Base-by-base conservation (phyloP, 2,888 invertebrate species). In the Thelaira solivaga region DNA sequence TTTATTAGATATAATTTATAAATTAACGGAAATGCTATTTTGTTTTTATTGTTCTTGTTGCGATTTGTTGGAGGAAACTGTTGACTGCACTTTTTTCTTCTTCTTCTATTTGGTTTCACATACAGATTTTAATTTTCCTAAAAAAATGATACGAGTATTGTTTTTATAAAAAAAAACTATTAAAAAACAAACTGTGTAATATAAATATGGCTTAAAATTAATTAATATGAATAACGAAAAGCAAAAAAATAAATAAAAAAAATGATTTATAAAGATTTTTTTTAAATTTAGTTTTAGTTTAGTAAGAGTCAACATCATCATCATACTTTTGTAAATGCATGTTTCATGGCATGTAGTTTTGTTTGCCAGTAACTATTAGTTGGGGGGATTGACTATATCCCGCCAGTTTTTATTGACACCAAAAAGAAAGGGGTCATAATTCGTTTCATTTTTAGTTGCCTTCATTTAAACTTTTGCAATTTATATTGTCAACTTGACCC, bases 1-100 rank as follows among this genome's bases (percentile, higher is more conserved):
- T 78, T 78, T 78, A 78, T 78, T 78, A 78, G 78, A 78, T 78
- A 78, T 78, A 78, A 78, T 78, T 78, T 78, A 74, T 78, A 78
- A 78, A 78, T 78, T 74, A 78, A 78, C 74, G 78, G 78, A 78
- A 78, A 78, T 71, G 74, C 65, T 49, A 67, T 78, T 74, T 74
- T 47, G n/a, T 29, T 57, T 31, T 41, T 49, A 39, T 62, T 57
- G 34, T 45, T 69, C 24, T 65, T 59, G 55, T 36, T 55, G 43
- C 47, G 26, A 53, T 55, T 68, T 47, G 57, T 62, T 41, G 59
- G 74, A 65, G 78, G 78, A 78, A 78, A 65, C 55, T n/a, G n/a
- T n/a, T n/a, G n/a, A n/a, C n/a, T 74, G 78, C 74, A 78, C 41
- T 51, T 68, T 69, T 74, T 64, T n/a, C n/a, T n/a, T n/a, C n/a